Evolutionary conservation across 2,797 vertebrate genomes (phyloP).

Genomic region (Lacerta bilineata): DNA sequence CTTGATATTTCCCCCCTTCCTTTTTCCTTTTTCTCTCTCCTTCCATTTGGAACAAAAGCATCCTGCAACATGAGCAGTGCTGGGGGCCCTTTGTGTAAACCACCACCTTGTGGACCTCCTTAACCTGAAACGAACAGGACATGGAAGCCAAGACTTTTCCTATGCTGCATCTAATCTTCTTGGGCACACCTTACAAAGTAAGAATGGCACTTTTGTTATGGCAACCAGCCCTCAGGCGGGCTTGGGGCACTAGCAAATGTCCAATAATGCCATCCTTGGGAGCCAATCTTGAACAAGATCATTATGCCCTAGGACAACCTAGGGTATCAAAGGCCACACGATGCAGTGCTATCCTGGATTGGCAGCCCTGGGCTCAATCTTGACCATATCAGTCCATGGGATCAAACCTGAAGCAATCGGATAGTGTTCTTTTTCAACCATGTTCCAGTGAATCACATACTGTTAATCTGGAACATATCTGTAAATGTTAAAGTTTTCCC

Average conservation of each 20-base stretch:
- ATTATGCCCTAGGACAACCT: neutral
- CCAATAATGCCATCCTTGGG: neutral
- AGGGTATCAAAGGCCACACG: neutral
- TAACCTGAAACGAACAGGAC: neutral
- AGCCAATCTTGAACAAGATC: neutral
- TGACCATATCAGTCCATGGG: neutral
- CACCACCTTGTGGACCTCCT: neutral
- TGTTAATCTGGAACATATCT: neutral
- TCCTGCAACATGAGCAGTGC: neutral
- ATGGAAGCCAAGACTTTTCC: neutral
- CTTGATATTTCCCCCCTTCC: too few species aligned
- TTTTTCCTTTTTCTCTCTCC: too few species aligned
- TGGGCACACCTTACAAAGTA: neutral
- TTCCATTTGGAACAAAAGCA: neutral
- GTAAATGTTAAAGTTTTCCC: too few species aligned
- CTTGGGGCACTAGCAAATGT: neutral
- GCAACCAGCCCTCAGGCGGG: neutral
- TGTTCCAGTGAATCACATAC: neutral
- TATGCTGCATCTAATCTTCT: neutral
- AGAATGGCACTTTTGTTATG: neutral
- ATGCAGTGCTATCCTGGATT: neutral
- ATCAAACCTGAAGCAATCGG: neutral
- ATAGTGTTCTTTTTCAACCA: neutral
- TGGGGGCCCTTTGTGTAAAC: neutral
- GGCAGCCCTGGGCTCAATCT: neutral